Conservation (phyloP, 2,888 invertebrate genomes). For the Deilephila elpenor region DNA sequence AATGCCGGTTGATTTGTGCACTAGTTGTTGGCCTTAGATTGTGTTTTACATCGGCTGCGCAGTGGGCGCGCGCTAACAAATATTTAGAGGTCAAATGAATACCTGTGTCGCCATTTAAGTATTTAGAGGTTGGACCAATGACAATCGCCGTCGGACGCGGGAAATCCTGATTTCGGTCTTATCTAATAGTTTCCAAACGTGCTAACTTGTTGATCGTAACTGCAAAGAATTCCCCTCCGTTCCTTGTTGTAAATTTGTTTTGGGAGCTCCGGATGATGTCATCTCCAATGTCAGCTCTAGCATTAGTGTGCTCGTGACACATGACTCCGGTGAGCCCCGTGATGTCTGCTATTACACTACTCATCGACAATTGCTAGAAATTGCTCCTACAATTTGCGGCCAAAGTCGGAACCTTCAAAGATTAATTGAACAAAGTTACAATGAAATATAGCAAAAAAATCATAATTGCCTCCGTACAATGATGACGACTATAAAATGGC, state of each 20-base stretch:
- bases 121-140: slow-evolving; percentile 23
- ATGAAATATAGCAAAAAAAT: neutral
- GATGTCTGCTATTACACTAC: too few species aligned
- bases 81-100: slow-evolving; percentile 27
- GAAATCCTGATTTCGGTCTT: slow-evolving; percentile 11
- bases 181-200: slow-evolving; percentile 9
- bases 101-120: slow-evolving; percentile 20
- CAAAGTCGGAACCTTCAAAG: too few species aligned
- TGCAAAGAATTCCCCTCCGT: neutral
- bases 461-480: neutral
- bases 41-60: slow-evolving; percentile 21
- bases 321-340: neutral
- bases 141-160: slow-evolving; percentile 15
- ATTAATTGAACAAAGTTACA: neutral
- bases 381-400: too few species aligned
- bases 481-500: slow-evolving; percentile 6
- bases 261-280: neutral
- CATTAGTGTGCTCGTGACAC: neutral
- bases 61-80: slow-evolving; percentile 20
- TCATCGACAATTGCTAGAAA: too few species aligned
- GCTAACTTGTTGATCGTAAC: slow-evolving; percentile 5
- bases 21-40: slow-evolving; percentile 22
- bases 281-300: neutral
- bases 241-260: neutral
- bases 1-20: slow-evolving; percentile 1